Evolutionary conservation across 92 coral and sea anemone genomes (phyloP), one percentile per base, ranked within the genome.

Genomic region (Umimayanthus chanpuru): DNA sequence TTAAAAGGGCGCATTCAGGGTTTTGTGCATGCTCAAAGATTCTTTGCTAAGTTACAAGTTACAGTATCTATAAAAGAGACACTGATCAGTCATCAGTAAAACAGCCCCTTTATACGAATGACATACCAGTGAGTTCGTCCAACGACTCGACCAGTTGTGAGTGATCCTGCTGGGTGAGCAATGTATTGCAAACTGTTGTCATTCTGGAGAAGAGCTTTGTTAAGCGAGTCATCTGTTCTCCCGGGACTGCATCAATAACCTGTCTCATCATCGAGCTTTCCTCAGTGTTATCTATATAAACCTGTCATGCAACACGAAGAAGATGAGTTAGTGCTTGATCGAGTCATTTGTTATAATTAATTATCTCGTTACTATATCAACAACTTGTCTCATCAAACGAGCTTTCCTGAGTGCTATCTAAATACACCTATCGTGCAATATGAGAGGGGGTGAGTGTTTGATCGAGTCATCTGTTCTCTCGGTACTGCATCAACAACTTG

Each of bases 91-190:
- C 7, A 41, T 5, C 44, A 41, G 7, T 41, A 41, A 47, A 47
- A 47, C 50, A 6, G 11, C 50, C 50, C 40, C 11, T 1, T 25
- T 77, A 18, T 47, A 7, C 26, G 11, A 85, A 47, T 21, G 47
- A 53, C 86, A 53, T 81, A 97, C 99, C 98, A 86, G 99, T 94
- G 20, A 97, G 88, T 39, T 91, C 93, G 32, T 94, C 92, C 38
- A 97, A 75, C 25, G 95, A 89, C 67, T 83, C 47, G 40, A 93
- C 91, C 56, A 92, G 92, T 41, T 49, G 30, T 18, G 92, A 87
- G 73, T 90, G 88, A 14, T 85, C 88, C 77, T 91, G 93, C 44
- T 82, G 87, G 50, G 39, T 43, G 38, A 97, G 73, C 41, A 94
- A 81, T 66, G 91, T 79, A 39, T 49, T 68, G 32, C 94, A 95